Evolutionary conservation across 2,888 invertebrate genomes (phyloP).

Genomic region (Acanthacorydalis orientalis): DNA sequence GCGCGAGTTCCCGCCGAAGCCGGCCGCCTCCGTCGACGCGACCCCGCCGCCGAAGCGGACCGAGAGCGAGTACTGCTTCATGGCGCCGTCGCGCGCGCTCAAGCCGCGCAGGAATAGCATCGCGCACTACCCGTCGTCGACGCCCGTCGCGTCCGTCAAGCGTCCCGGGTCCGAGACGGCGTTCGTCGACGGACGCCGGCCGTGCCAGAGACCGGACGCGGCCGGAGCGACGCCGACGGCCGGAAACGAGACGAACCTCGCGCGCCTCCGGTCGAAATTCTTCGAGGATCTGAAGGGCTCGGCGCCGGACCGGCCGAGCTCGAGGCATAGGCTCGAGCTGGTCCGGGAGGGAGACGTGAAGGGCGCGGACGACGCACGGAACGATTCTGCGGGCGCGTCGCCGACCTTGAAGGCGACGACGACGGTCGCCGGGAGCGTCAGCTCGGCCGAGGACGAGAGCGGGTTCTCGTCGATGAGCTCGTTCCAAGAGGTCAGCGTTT

Average conservation of each 20-base stretch:
- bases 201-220: no score
- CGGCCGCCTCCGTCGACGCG: not conserved
- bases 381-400: no score
- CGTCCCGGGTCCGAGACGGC: slow-evolving; percentile 8
- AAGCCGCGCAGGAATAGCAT: not conserved
- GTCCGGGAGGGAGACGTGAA: no score
- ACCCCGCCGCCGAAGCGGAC: no score
- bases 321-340: no score
- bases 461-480: slow-evolving; percentile 76
- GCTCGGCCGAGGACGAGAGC: slow-evolving; percentile 56
- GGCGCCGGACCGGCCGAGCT: slow-evolving; percentile 13
- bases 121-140: not conserved
- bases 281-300: not conserved
- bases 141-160: no score
- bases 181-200: slow-evolving; percentile 12
- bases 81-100: not conserved
- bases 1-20: slow-evolving; percentile 20
- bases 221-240: no score
- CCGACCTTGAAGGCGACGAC: no score
- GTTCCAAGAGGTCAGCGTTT: slow-evolving; percentile 65
- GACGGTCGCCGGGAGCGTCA: slow-evolving; percentile 20
- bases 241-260: no score
- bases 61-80: slow-evolving; percentile 10
- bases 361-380: no score
- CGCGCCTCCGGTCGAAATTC: not conserved